phyloP scores from a whole-genome alignment of 2,113 vertebrate genomes.

The Harpagus bidentatus region DNA sequence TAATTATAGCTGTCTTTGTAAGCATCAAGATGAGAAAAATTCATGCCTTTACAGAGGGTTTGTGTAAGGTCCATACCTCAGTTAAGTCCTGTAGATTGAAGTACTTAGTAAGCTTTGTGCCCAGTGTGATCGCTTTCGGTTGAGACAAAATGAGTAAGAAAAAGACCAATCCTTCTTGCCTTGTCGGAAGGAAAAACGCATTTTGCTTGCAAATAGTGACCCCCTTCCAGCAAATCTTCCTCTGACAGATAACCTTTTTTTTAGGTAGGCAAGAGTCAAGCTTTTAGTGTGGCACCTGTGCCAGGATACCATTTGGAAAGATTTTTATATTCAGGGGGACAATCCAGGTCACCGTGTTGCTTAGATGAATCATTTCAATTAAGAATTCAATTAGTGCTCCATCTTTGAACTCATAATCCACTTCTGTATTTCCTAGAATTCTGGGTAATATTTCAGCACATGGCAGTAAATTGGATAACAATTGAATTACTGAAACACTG shows the following conservation, averaged over 20 bases:
- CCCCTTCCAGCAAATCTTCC: neutral
- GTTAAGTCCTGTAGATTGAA: neutral
- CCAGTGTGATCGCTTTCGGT: neutral
- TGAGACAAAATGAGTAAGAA: neutral
- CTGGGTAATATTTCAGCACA: conserved; percentile 8
- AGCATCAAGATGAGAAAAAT: neutral
- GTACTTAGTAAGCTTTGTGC: neutral
- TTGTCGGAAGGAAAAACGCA: neutral
- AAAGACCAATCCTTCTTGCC: neutral
- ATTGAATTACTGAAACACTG: neutral
- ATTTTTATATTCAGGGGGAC: neutral
- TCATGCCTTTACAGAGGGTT: neutral
- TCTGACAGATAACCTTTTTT: neutral
- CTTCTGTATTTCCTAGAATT: conserved; percentile 41
- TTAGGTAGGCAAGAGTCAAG: neutral
- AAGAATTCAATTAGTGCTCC: conserved; percentile 35
- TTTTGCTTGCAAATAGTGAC: neutral
- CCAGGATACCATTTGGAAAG: neutral
- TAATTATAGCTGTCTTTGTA: neutral
- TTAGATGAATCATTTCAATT: conserved; percentile 30
- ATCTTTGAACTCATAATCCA: conserved; percentile 14
- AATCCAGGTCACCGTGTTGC: neutral
- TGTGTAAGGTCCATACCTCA: neutral
- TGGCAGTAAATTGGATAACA: neutral
- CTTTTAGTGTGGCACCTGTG: neutral